Evolutionary conservation across 2,888 invertebrate species (phyloP).

Genomic region (Tenthredo distinguenda): DNA sequence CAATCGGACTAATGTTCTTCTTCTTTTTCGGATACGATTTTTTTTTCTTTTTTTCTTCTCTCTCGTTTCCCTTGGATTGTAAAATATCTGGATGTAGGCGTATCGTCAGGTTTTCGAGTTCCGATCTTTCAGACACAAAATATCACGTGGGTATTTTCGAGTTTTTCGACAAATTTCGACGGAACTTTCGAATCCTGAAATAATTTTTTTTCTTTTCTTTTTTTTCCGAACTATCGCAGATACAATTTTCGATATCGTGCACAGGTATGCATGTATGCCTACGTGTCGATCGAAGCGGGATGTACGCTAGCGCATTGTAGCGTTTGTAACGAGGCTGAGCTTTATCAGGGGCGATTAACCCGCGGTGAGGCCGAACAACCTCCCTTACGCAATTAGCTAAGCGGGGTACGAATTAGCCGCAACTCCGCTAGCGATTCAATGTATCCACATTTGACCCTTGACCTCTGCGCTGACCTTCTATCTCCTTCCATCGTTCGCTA

Average conservation of each 20-base stretch:
- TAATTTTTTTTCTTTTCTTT: no score
- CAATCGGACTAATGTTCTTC: not conserved
- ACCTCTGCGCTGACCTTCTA: not conserved
- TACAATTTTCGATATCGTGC: no score
- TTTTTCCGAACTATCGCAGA: no score
- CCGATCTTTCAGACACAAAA: no score
- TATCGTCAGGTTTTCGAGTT: no score
- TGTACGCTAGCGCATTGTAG: conserved; percentile 3
- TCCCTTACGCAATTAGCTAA: conserved; percentile 38
- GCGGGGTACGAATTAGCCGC: conserved; percentile 41
- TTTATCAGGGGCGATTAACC: conserved; percentile 39
- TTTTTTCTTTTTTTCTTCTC: no score
- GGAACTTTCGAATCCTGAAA: no score
- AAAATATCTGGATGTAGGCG: no score
- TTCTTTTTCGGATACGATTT: not conserved
- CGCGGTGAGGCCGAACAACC: conserved; percentile 29
- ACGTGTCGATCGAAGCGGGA: not conserved
- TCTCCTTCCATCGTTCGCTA: not conserved
- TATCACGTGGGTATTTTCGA: no score
- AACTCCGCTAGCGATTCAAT: conserved; percentile 38
- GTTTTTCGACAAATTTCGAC: no score
- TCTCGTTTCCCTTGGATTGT: no score
- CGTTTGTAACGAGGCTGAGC: conserved; percentile 31
- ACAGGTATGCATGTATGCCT: no score
- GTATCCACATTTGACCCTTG: conserved; percentile 39